Conservation (phyloP, 1,140 invertebrate species). For the Alviniconcha marisindica region DNA sequence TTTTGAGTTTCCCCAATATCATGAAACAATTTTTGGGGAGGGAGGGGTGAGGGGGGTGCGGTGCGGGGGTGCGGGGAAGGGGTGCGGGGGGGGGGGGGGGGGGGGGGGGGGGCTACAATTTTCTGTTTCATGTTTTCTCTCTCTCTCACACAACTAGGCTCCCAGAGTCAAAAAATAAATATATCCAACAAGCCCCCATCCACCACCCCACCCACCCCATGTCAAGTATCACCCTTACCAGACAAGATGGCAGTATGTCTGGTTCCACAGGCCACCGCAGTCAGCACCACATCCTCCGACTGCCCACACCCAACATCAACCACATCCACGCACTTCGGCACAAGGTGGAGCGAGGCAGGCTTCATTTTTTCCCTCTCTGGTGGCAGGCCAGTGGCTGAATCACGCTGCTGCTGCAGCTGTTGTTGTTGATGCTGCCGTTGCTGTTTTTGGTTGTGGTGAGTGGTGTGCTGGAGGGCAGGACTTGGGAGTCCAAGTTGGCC, state of each 20-base stretch:
- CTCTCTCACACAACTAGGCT: too few species aligned
- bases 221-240: constrained; percentile 51
- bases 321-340: neutral
- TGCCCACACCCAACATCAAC: neutral
- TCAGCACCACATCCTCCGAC: constrained; percentile 34
- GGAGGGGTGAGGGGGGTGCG: too few species aligned
- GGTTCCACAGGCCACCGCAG: constrained; percentile 65
- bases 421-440: neutral
- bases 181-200: too few species aligned
- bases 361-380: neutral
- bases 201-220: neutral
- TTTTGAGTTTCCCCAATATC: too few species aligned
- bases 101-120: too few species aligned
- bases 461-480: neutral
- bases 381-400: neutral
- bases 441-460: neutral
- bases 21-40: too few species aligned
- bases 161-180: too few species aligned
- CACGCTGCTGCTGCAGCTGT: neutral
- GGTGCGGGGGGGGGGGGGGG: too few species aligned
- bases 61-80: too few species aligned
- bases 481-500: constrained; percentile 9
- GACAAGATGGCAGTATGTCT: constrained; percentile 67
- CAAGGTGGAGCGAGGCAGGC: neutral
- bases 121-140: too few species aligned